Percentiles rank a stretch among this genome's conserved stretches.
phyloP scores from a whole-genome alignment of 1,140 invertebrate genomes.

The Magallana gigas region DNA sequence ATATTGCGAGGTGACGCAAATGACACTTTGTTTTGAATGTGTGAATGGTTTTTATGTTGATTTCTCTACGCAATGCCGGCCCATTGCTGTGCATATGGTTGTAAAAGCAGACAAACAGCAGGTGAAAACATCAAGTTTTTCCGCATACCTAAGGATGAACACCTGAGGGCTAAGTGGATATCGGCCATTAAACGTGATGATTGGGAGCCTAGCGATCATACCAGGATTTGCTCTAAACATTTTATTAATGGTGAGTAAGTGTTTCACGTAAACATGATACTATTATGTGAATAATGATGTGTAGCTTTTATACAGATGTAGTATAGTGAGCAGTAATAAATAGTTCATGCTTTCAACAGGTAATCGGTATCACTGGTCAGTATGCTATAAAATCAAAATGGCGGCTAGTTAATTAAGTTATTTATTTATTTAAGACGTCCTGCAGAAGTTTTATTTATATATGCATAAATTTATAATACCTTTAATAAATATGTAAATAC shows the following conservation, averaged over 20 bases:
- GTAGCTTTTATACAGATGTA: no score
- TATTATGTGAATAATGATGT: no score
- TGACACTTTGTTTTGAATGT: background rate
- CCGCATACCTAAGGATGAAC: slow-evolving; percentile 18
- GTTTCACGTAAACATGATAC: no score
- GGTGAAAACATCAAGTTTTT: background rate
- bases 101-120: slow-evolving; percentile 29
- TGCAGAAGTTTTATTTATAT: no score
- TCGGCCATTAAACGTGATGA: background rate
- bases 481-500: no score
- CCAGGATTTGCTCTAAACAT: slow-evolving; percentile 4
- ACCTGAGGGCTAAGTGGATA: background rate
- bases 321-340: no score
- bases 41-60: background rate
- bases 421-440: no score
- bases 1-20: background rate
- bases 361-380: no score
- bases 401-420: no score
- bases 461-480: no score
- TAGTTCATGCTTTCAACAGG: no score
- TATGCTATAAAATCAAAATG: no score
- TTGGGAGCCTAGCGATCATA: background rate
- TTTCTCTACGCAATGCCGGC: background rate
- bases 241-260: background rate
- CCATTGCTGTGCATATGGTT: slow-evolving; percentile 25